Evolutionary conservation across 2,113 vertebrate species (phyloP).

Genomic region (Dolichallabes microphthalmus): DNA sequence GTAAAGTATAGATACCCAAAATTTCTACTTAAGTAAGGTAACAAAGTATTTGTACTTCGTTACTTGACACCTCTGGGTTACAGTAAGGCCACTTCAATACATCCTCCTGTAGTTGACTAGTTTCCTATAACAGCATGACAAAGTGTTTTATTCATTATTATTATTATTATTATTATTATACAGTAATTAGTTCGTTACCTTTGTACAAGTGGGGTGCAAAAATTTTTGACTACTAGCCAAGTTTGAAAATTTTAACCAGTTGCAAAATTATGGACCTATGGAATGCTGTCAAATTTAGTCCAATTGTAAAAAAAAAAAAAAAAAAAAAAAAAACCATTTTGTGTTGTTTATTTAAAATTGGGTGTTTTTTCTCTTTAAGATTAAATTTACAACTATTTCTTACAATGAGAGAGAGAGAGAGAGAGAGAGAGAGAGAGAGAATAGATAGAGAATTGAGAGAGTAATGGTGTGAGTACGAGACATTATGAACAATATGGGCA

Average conservation of each 20-base stretch:
- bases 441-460: background rate
- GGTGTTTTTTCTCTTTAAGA: background rate
- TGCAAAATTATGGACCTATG: background rate
- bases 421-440: background rate
- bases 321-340: background rate
- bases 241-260: too few species aligned
- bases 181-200: background rate
- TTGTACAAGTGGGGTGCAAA: background rate
- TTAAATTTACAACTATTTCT: background rate
- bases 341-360: background rate
- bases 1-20: too few species aligned
- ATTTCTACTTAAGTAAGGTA: too few species aligned
- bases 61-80: too few species aligned
- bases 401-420: background rate
- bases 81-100: background rate
- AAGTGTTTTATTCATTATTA: background rate
- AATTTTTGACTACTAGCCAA: background rate
- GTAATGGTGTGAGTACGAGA: background rate
- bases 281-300: background rate
- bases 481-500: background rate
- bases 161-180: background rate
- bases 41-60: too few species aligned
- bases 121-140: background rate
- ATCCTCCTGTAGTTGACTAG: too few species aligned
- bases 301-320: background rate